Base-by-base conservation (phyloP, 2,113 vertebrate genomes). In the Antennarius striatus region DNA sequence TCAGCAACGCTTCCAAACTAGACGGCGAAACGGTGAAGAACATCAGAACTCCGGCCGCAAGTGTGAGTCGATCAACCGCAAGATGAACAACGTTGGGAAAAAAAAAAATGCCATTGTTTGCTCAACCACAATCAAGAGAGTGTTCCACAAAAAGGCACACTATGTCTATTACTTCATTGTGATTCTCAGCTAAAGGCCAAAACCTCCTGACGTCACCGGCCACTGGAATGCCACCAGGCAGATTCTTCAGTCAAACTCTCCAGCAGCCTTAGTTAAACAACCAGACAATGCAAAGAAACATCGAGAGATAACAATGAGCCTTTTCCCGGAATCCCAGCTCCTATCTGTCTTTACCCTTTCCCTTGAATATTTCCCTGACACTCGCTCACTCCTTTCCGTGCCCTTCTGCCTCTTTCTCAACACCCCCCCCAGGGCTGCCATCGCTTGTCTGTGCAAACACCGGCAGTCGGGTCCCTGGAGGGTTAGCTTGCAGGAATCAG, bases 181-280 rank as follows among this genome's bases (percentile, higher is more conserved):
- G 81, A 88, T 83, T 82, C 78, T 40, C 75, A 79, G 80, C 58
- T 1, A 71, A 77, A 79, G 62, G 75, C 76, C 75, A 85, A 82
- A 83, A 68, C 64, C 84, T 79, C 76, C 72, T 87, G 87, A 88
- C 74, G 77, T 89, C 86, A 85, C 56, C 60, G 0, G 70, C 89
- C 87, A 79, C 87, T 87, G 86, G 87, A 90, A 88, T 89, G 89
- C 84, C 87, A 89, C 86, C 81, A 77, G 77, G 86, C 87, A 32
- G 86, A 90, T 89, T 90, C 84, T 80, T 87, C 73, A 7, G 40
- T 67, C 15, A 32, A 77, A 81, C 73, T 75, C 79, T 81, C 74
- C 43, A 10, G 69, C 73, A 75, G 67, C 64, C 70, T 75, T 65
- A 70, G 81, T 82, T 78, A 82, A 89, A 90, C 85, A 88, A 79